These are phyloP conservation scores for Schizopygopsis pylzovi DNA, from an alignment of 2,797 vertebrate genomes.

Conservation along the genomic window DNA sequence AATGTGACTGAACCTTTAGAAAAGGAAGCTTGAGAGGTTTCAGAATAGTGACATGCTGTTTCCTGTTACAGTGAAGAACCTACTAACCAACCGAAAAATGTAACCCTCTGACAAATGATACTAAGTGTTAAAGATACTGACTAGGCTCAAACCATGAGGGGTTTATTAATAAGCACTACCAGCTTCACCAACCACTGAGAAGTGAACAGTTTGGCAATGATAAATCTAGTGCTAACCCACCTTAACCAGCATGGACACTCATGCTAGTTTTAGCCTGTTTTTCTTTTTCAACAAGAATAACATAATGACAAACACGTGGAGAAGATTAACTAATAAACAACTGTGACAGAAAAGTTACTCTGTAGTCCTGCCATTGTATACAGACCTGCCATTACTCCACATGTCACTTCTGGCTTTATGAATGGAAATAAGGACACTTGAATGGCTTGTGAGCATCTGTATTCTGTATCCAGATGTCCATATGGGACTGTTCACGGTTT, in stretches of 20 bases:
- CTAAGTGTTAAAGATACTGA: neutral
- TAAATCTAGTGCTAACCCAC: neutral
- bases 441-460: neutral
- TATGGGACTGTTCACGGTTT: neutral
- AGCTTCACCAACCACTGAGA: neutral
- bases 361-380: conserved; percentile 1
- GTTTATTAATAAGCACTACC: too few relatives aligned
- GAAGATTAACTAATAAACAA: conserved; percentile 15
- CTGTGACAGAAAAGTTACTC: neutral
- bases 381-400: neutral
- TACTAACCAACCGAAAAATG: neutral
- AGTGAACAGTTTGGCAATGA: neutral
- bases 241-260: neutral
- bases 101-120: neutral
- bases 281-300: neutral
- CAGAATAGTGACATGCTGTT: neutral
- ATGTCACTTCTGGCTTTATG: conserved; percentile 2
- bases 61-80: neutral
- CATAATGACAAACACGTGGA: neutral
- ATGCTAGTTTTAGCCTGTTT: too few relatives aligned
- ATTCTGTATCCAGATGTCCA: neutral
- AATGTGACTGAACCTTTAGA: neutral
- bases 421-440: neutral
- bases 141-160: neutral
- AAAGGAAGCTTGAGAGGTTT: neutral